Evolutionary conservation across 2,113 vertebrate genomes (phyloP), one percentile per base, ranked within the genome.

Genomic region (Megaceryle maxima): DNA sequence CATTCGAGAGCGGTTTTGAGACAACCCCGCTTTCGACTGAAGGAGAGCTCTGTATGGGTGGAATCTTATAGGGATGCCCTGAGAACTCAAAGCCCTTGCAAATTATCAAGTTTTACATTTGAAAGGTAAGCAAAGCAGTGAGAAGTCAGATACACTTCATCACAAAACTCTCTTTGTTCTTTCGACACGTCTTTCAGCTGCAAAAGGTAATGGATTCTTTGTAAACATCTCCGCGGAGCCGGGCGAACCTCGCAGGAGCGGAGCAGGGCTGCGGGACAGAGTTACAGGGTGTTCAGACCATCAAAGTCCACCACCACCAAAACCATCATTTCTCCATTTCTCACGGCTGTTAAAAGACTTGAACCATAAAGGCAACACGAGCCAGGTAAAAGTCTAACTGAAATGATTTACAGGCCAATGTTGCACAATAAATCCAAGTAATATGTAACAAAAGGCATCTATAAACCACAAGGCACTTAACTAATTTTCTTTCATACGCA

Each of bases 81-180:
- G 87, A 96, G 94, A 93, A 92, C 83, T 41, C 13, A 48, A 91
- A 95, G 87, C 74, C 70, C 59, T 97, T 94, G 95, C 87, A 92
- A 95, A 96, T 96, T 51, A 90, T 62, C 3, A 11, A 35, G 83
- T 84, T 97, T 97, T 97, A 92, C 90, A 95, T 94, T 96, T 96
- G 84, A 97, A 96, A 94, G 90, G 93, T 93, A 97, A 92, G 95
- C 95, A 96, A 96, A 94, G 89, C 75, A 94, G 87, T 10, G 7
- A 95, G 91, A 94, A 96, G 94, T 57, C 74, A 92, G 90, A 56
- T 93, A 96, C 94, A 39, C 93, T 96, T 87, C 95, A 87, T 74
- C 78, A 94, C 80, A 89, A 95, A 93, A 92, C 87, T 93, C 92
- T 29, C 90, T 97, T 94, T 95, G 96, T 96, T 96, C 92, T 92